Conservation (phyloP, 2,888 invertebrate genomes). For the Lamellibrachia satsuma region DNA sequence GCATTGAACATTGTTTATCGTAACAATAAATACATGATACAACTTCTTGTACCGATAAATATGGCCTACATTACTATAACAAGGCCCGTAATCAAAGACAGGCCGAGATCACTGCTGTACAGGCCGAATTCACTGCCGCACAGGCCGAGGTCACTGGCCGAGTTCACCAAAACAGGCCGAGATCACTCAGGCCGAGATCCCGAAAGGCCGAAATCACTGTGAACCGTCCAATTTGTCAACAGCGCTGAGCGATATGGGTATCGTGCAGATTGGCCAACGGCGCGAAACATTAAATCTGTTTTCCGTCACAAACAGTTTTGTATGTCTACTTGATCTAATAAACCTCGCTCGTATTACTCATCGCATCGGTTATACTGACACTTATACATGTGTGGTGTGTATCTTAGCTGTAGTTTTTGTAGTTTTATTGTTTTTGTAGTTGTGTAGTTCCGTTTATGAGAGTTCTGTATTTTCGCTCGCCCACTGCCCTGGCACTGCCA, state of each 20-base stretch:
- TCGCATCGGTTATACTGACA: not conserved
- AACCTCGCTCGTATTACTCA: not conserved
- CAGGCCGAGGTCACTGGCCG: too few species aligned
- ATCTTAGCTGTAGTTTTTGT: not conserved
- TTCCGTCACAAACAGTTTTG: not conserved
- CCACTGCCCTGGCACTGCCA: not conserved
- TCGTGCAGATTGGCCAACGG: not conserved
- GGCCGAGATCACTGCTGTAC: too few species aligned
- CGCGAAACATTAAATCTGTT: not conserved
- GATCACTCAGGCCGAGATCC: too few species aligned
- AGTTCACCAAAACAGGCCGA: too few species aligned
- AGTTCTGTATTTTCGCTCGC: not conserved
- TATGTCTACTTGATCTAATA: too few species aligned
- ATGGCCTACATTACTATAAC: too few species aligned
- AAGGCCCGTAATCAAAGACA: too few species aligned
- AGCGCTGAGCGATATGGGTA: not conserved
- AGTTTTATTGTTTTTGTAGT: not conserved
- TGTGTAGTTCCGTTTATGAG: not conserved
- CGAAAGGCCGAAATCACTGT: too few species aligned
- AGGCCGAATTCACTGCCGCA: too few species aligned
- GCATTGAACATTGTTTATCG: too few species aligned
- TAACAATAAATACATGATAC: too few species aligned
- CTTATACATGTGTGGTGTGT: not conserved
- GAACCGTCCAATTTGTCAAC: not conserved
- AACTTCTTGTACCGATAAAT: too few species aligned